A percentile compares a stretch with the other conserved stretches of the same genome.
Conservation (phyloP, 1,140 invertebrate species). For the Trichonephila inaurata region DNA sequence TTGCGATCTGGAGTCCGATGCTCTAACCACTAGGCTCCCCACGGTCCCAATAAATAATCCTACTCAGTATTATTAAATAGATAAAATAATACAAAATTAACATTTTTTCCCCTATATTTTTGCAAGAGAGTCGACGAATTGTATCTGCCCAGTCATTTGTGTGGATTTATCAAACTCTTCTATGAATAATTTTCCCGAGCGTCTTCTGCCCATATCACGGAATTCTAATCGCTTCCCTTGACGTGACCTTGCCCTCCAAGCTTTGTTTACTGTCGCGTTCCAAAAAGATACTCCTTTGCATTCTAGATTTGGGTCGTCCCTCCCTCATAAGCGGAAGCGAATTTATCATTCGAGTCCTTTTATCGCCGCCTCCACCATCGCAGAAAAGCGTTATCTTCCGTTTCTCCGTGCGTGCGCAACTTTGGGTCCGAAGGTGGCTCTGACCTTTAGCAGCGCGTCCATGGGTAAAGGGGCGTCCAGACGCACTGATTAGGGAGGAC, state of each 20-base stretch:
- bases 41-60: no score
- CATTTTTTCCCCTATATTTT: no score
- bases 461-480: not conserved
- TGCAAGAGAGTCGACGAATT: no score
- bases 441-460: not conserved
- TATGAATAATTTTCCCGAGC: no score
- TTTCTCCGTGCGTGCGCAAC: not conserved
- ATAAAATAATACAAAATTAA: no score
- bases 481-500: not conserved
- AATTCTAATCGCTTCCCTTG: not conserved
- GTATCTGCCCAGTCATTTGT: no score
- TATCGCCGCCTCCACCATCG: not conserved
- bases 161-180: no score
- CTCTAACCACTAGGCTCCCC: no score
- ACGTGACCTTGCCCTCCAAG: not conserved
- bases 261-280: not conserved
- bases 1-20: no score
- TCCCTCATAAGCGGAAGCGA: not conserved
- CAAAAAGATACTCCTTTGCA: not conserved
- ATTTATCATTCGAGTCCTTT: not conserved
- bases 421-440: not conserved
- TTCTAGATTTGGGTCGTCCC: not conserved
- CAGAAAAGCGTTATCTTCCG: not conserved
- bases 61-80: no score
- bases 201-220: no score